These are phyloP conservation scores for Otus scops DNA, from an alignment of 2,797 vertebrate species.

Conservation along the genomic window DNA sequence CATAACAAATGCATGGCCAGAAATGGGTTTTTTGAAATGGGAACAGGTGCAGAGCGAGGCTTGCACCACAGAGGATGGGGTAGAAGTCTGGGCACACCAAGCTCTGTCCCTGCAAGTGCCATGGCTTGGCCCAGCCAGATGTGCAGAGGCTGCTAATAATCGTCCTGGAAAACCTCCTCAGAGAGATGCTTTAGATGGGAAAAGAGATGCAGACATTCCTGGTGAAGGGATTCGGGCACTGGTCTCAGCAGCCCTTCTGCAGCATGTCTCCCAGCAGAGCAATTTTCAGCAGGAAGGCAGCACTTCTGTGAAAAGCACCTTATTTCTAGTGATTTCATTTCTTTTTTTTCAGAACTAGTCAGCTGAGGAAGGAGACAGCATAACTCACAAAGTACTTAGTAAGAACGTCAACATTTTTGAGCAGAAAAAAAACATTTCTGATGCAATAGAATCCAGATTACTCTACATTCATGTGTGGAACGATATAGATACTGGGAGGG, in stretches of 20 bases:
- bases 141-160: neutral
- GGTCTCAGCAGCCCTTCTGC: neutral
- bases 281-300: neutral
- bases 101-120: neutral
- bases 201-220: neutral
- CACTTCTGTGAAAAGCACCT: neutral
- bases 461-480: neutral
- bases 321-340: neutral
- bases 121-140: neutral
- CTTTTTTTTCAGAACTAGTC: neutral
- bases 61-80: neutral
- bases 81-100: neutral
- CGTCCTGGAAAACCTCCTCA: neutral
- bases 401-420: neutral
- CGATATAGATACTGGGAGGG: neutral
- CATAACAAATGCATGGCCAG: constrained; percentile 10
- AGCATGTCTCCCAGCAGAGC: neutral
- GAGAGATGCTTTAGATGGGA: neutral
- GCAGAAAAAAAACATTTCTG: neutral
- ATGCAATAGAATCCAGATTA: neutral
- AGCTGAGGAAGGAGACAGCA: neutral
- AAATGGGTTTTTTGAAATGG: neutral
- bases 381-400: neutral
- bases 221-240: neutral
- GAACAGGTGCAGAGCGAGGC: neutral